Evolutionary conservation across 2,113 vertebrate genomes (phyloP).

Genomic region (Nematolebias whitei): DNA sequence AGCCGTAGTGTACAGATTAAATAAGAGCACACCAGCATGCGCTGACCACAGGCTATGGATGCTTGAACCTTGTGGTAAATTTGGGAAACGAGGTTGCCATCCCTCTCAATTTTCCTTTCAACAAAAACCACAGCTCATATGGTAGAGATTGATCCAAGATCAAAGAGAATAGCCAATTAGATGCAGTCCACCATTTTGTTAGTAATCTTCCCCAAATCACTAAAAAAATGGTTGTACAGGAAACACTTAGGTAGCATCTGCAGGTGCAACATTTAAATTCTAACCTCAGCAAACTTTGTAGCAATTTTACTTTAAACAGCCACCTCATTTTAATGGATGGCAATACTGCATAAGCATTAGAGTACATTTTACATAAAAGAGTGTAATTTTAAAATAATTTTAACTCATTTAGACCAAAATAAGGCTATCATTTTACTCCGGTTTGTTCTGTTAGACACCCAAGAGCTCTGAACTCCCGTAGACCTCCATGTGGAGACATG

Average conservation of each 20-base stretch:
- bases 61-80: constrained; percentile 75
- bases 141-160: constrained; percentile 73
- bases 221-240: constrained; percentile 49
- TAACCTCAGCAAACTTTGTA: constrained; percentile 16
- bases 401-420: constrained; percentile 60
- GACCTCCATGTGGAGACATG: constrained; percentile 62
- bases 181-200: constrained; percentile 65
- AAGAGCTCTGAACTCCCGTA: constrained; percentile 72
- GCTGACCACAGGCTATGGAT: constrained; percentile 69
- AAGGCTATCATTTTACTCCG: constrained; percentile 58
- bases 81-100: constrained; percentile 77
- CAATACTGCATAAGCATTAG: constrained; percentile 54
- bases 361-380: constrained; percentile 46
- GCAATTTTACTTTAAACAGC: constrained; percentile 36
- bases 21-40: constrained; percentile 43
- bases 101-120: constrained; percentile 69
- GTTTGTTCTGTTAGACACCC: constrained; percentile 63
- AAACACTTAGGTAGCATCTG: constrained; percentile 65
- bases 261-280: constrained; percentile 62
- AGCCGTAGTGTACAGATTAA: constrained; percentile 47
- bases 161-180: constrained; percentile 75
- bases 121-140: constrained; percentile 70
- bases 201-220: constrained; percentile 49
- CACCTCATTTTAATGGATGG: constrained; percentile 44
- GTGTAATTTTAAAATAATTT: constrained; percentile 70